phyloP scores from a whole-genome alignment of 2,888 invertebrate genomes.

The Oeneis ivallda region DNA sequence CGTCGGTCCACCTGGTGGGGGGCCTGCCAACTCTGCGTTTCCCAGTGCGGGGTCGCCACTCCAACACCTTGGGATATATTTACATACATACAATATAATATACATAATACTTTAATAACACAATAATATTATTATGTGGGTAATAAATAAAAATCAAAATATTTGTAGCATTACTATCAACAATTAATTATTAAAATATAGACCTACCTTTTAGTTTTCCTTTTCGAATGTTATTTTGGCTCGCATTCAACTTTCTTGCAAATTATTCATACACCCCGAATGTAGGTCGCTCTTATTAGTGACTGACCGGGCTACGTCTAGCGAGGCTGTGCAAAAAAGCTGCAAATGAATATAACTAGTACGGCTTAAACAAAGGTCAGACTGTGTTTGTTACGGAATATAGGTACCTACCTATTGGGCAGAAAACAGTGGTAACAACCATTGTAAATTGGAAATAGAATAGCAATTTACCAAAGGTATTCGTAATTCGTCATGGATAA shows the following conservation, averaged over 20 bases:
- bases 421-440: background rate
- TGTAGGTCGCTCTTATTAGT: conserved; percentile 57
- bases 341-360: conserved; percentile 13
- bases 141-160: background rate
- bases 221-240: conserved; percentile 26
- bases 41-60: too few relatives aligned
- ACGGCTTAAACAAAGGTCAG: conserved; percentile 5
- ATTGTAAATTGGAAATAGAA: background rate
- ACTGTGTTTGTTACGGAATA: conserved; percentile 1
- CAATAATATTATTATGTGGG: too few relatives aligned
- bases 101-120: too few relatives aligned
- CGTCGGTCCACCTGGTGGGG: too few relatives aligned
- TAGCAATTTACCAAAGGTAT: too few relatives aligned
- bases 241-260: conserved; percentile 53
- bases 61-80: too few relatives aligned
- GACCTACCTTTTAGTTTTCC: conserved; percentile 11
- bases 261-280: conserved; percentile 69
- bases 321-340: conserved; percentile 10
- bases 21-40: too few relatives aligned
- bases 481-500: too few relatives aligned
- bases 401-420: background rate
- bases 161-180: background rate
- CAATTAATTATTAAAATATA: conserved; percentile 18
- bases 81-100: too few relatives aligned
- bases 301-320: conserved; percentile 52